Evolutionary conservation across 2,888 invertebrate genomes (phyloP).

Genomic region (Metallyticus violacea): DNA sequence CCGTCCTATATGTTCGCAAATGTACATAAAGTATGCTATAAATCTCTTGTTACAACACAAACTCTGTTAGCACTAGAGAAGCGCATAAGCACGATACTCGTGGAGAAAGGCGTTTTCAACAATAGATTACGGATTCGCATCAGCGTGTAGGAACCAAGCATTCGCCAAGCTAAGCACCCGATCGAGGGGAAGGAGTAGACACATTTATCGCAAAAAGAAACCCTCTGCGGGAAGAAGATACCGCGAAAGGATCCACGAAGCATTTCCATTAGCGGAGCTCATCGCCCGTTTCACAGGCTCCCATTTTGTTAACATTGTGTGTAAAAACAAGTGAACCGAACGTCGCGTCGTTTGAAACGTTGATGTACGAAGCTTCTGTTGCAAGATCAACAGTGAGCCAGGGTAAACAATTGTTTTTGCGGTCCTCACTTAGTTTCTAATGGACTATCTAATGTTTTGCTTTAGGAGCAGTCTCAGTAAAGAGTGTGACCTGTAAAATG

Average conservation of each 20-base stretch:
- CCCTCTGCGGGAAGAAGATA: not conserved
- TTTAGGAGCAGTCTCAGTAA: too few species aligned
- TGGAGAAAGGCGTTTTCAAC: not conserved
- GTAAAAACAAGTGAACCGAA: not conserved
- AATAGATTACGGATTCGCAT: not conserved
- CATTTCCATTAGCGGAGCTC: not conserved
- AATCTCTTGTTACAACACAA: too few species aligned
- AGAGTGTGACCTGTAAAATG: too few species aligned
- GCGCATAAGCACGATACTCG: too few species aligned
- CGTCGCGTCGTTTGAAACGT: not conserved
- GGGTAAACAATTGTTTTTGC: not conserved
- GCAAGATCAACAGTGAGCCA: not conserved
- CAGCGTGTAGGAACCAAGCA: not conserved
- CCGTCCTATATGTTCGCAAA: too few species aligned
- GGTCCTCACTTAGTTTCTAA: too few species aligned
- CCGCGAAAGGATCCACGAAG: not conserved
- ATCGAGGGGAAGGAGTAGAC: not conserved
- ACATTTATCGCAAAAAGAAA: not conserved
- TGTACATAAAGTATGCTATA: too few species aligned
- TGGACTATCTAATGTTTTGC: too few species aligned
- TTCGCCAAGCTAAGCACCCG: not conserved
- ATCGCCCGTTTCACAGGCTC: too few species aligned
- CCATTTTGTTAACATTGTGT: not conserved
- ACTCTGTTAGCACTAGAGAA: too few species aligned
- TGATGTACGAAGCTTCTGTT: not conserved